Percentiles rank a stretch among this genome's conserved stretches.
phyloP scores from a whole-genome alignment of 1,140 invertebrate genomes.

The Achroia grisella region DNA sequence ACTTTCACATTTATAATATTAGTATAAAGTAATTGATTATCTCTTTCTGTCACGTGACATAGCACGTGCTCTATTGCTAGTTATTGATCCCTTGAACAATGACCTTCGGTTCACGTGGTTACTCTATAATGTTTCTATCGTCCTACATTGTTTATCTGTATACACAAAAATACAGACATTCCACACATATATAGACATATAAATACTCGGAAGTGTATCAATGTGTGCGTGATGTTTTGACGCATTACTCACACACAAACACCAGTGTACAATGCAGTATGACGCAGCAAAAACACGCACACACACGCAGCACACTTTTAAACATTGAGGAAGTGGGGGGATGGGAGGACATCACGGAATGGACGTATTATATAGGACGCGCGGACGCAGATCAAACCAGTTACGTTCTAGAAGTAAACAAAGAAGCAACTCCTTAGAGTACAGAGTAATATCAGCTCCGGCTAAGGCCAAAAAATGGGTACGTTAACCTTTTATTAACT shows the following conservation, averaged over 20 bases:
- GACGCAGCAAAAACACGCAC: constrained; percentile 14
- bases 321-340: constrained; percentile 24
- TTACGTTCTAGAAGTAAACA: constrained; percentile 50
- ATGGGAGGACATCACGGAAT: constrained; percentile 19
- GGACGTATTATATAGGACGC: constrained; percentile 54
- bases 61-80: not conserved
- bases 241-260: constrained; percentile 16
- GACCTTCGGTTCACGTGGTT: not conserved
- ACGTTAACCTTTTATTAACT: constrained; percentile 27
- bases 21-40: too few relatives aligned
- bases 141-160: not conserved
- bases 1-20: too few relatives aligned
- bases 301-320: constrained; percentile 10
- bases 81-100: not conserved
- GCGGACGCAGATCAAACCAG: constrained; percentile 38
- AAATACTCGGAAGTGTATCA: not conserved
- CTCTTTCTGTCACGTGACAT: too few relatives aligned
- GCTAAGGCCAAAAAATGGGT: constrained; percentile 51
- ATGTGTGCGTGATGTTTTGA: constrained; percentile 27
- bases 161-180: not conserved
- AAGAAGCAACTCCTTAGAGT: constrained; percentile 28
- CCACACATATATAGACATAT: not conserved
- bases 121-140: not conserved
- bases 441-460: constrained; percentile 16
- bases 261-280: not conserved